phyloP scores from a whole-genome alignment of 2,888 invertebrate genomes.

The Drosophila emarginata region DNA sequence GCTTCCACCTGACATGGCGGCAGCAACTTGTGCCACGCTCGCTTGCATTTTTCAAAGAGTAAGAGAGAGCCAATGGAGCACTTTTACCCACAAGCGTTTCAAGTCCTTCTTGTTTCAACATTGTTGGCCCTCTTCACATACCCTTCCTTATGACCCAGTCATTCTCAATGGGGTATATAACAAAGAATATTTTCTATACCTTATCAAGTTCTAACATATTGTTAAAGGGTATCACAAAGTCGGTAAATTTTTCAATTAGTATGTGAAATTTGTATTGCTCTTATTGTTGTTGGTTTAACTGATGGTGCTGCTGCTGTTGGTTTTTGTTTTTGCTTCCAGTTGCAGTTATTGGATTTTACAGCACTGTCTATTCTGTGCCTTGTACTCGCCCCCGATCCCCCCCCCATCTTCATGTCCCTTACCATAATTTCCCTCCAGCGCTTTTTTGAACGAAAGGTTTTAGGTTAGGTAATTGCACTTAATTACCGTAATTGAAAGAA shows the following conservation, averaged over 20 bases:
- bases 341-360: conserved; percentile 14
- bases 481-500: conserved; percentile 27
- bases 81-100: conserved; percentile 19
- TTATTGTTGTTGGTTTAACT: not conserved
- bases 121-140: conserved; percentile 16
- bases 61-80: conserved; percentile 4
- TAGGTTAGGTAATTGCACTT: conserved; percentile 25
- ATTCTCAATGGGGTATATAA: not conserved
- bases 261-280: not conserved
- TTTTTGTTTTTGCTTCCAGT: conserved; percentile 8
- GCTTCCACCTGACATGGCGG: conserved; percentile 7
- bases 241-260: not conserved
- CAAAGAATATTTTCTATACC: no score
- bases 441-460: conserved; percentile 11
- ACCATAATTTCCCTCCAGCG: not conserved
- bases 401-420: no score
- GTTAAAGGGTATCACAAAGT: not conserved
- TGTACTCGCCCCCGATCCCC: no score
- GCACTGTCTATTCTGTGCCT: conserved; percentile 4
- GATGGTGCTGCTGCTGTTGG: conserved; percentile 1
- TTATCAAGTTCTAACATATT: no score
- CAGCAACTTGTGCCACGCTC: conserved; percentile 10
- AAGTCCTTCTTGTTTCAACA: conserved; percentile 18
- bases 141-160: not conserved
- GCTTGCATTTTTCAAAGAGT: conserved; percentile 9